phyloP scores from a whole-genome alignment of 2,113 vertebrate species.

The Sminthopsis crassicaudata region DNA sequence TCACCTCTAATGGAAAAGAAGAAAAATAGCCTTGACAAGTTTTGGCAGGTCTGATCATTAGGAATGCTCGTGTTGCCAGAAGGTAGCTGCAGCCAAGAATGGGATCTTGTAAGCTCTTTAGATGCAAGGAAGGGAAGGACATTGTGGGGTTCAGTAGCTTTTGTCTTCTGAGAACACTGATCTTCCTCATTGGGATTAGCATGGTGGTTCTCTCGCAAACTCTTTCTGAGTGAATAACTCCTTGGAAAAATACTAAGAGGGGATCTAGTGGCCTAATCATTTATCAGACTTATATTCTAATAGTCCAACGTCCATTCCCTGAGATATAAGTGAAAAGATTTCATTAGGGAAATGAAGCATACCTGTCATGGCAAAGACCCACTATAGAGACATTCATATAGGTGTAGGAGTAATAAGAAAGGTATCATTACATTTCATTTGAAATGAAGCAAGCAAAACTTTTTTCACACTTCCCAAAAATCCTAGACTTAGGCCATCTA shows the following conservation, averaged over 20 bases:
- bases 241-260: conserved; percentile 61
- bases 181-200: conserved; percentile 59
- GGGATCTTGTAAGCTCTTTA: conserved; percentile 47
- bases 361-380: background rate
- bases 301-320: background rate
- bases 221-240: conserved; percentile 46
- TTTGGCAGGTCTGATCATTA: conserved; percentile 72
- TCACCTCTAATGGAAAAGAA: conserved; percentile 66
- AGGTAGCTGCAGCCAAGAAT: conserved; percentile 55
- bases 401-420: conserved; percentile 26
- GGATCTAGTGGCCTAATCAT: conserved; percentile 29
- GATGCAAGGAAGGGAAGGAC: conserved; percentile 38
- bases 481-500: background rate
- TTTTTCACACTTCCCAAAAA: background rate
- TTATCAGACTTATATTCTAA: background rate
- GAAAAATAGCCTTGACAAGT: conserved; percentile 70
- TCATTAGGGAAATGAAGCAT: background rate
- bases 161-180: conserved; percentile 60
- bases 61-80: conserved; percentile 64
- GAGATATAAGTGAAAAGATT: background rate
- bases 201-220: conserved; percentile 58
- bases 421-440: conserved; percentile 41
- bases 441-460: conserved; percentile 12
- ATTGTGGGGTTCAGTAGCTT: conserved; percentile 21
- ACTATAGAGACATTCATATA: conserved; percentile 53